phyloP scores from a whole-genome alignment of 2,797 vertebrate species.

The Gallinago nigripennis region DNA sequence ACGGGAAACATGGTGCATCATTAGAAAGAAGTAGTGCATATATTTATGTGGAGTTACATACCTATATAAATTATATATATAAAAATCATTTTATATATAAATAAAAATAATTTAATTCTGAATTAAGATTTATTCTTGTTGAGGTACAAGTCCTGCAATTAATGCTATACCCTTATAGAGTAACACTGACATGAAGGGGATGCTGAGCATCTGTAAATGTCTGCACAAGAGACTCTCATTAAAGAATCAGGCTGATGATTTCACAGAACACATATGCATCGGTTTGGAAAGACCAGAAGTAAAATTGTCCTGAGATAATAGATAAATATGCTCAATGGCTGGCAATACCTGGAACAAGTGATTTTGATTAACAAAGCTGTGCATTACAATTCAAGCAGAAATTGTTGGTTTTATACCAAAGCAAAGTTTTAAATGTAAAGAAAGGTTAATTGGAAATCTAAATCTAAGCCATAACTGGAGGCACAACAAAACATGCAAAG shows the following conservation, averaged over 20 bases:
- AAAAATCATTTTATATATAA: neutral
- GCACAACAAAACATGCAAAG: neutral
- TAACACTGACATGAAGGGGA: neutral
- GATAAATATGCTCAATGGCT: neutral
- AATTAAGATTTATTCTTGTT: neutral
- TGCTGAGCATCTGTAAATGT: neutral
- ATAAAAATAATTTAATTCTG: neutral
- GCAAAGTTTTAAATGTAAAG: neutral
- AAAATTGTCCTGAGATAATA: neutral
- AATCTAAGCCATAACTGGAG: neutral
- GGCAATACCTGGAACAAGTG: neutral
- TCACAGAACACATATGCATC: neutral
- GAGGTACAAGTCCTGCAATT: neutral
- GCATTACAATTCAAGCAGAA: neutral
- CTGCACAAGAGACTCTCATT: neutral
- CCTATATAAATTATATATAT: neutral
- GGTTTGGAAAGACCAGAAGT: neutral
- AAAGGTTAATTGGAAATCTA: neutral
- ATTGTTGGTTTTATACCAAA: neutral
- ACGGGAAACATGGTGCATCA: neutral
- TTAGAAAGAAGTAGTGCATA: neutral
- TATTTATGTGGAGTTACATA: neutral
- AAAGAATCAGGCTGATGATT: neutral
- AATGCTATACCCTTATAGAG: neutral
- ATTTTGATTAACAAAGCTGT: neutral